Percentiles rank a stretch among this genome's conserved stretches.
Conservation (phyloP, 2,113 vertebrate genomes). For the Agapornis roseicollis region DNA sequence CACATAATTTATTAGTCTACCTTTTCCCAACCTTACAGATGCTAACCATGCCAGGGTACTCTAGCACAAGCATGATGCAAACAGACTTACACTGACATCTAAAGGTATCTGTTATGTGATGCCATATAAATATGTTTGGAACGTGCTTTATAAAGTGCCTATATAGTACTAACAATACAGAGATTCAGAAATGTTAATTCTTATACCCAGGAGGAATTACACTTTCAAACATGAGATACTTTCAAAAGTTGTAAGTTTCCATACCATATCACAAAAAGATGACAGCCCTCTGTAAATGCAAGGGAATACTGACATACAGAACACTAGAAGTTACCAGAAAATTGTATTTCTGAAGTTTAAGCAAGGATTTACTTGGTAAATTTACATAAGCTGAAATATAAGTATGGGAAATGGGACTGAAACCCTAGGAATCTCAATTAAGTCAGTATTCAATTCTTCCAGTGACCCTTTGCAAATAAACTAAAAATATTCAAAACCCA, state of each 20-base stretch:
- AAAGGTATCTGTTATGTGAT: background rate
- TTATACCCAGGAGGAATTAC: background rate
- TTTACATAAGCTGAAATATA: background rate
- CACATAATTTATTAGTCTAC: rapidly evolving
- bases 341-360: background rate
- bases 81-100: background rate
- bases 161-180: background rate
- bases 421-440: background rate
- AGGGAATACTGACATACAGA: background rate
- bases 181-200: background rate
- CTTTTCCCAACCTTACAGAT: background rate
- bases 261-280: background rate
- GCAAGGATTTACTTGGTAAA: background rate
- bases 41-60: background rate
- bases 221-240: background rate
- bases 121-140: background rate
- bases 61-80: background rate
- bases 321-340: background rate
- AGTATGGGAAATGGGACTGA: background rate
- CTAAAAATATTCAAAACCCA: background rate
- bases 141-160: background rate
- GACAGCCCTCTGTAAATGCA: background rate
- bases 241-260: background rate
- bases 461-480: background rate
- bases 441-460: background rate